Evolutionary conservation across 1,140 invertebrate genomes (phyloP).

Genomic region (Saxidomus purpurata): DNA sequence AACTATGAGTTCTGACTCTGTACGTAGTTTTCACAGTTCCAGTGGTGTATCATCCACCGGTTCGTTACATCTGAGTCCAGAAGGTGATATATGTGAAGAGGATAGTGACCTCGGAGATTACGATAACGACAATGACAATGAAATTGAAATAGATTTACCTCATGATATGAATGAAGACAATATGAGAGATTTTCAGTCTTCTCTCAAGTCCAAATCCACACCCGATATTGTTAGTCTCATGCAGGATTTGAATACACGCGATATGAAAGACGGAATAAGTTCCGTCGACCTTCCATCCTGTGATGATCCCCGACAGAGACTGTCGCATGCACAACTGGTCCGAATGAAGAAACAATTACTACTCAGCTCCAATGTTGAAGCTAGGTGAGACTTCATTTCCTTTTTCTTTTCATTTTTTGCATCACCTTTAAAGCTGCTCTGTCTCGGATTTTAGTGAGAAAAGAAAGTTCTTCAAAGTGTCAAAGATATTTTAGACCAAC

Average conservation of each 20-base stretch:
- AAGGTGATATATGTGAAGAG: slow-evolving; percentile 83
- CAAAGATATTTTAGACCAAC: too few species aligned
- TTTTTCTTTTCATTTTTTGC: too few species aligned
- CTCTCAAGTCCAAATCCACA: slow-evolving; percentile 80
- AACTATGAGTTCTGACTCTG: slow-evolving; percentile 86
- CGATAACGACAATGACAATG: slow-evolving; percentile 62
- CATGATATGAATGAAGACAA: slow-evolving; percentile 60
- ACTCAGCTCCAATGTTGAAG: slow-evolving; percentile 87
- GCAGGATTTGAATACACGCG: slow-evolving; percentile 77
- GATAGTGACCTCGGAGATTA: slow-evolving; percentile 68
- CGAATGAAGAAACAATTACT: slow-evolving; percentile 87
- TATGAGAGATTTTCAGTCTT: slow-evolving; percentile 9
- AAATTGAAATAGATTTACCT: slow-evolving; percentile 55
- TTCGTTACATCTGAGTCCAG: slow-evolving; percentile 86
- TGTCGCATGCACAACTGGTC: slow-evolving; percentile 84
- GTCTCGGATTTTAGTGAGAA: too few species aligned
- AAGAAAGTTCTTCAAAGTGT: too few species aligned
- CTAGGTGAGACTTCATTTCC: slow-evolving; percentile 84
- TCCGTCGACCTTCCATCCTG: slow-evolving; percentile 86
- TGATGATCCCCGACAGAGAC: slow-evolving; percentile 75
- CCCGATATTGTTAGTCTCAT: slow-evolving; percentile 81
- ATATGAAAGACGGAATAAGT: slow-evolving; percentile 86
- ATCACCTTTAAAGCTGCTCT: too few species aligned
- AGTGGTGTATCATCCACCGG: slow-evolving; percentile 88
- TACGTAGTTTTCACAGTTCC: slow-evolving; percentile 86